These are phyloP conservation scores for Drosophila yooni DNA, from an alignment of 2,888 invertebrate species.

Conservation along the genomic window DNA sequence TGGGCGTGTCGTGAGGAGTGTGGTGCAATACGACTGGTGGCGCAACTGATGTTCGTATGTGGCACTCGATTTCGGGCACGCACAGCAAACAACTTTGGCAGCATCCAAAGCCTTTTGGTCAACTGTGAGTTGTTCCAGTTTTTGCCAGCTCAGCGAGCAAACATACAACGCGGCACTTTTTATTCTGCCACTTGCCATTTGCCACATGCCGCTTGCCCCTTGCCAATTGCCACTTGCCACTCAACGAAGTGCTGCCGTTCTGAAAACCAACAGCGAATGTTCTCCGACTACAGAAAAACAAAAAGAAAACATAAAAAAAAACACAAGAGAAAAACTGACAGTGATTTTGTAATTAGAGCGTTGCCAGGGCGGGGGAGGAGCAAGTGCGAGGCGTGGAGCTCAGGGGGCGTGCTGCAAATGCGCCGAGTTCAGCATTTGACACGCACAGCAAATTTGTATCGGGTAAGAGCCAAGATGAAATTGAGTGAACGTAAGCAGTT, in stretches of 20 bases:
- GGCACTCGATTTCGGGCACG: conserved; percentile 56
- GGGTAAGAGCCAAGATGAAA: neutral
- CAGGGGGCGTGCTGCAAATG: conserved; percentile 31
- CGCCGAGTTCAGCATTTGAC: conserved; percentile 65
- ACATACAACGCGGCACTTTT: conserved; percentile 70
- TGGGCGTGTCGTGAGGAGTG: conserved; percentile 4
- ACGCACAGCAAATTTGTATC: conserved; percentile 66
- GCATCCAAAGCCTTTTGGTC: conserved; percentile 62
- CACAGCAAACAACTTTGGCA: conserved; percentile 52
- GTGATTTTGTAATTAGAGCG: conserved; percentile 65
- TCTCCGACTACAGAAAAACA: conserved; percentile 19
- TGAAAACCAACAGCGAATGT: conserved; percentile 55
- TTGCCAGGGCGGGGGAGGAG: neutral
- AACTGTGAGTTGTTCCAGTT: conserved; percentile 52
- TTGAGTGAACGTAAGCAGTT: conserved; percentile 9
- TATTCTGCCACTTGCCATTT: conserved; percentile 40
- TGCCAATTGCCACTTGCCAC: conserved; percentile 43
- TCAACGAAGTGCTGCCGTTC: conserved; percentile 61
- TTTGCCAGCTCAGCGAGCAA: conserved; percentile 66
- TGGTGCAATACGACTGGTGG: neutral
- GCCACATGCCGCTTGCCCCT: conserved; percentile 26
- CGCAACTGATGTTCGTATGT: conserved; percentile 22
- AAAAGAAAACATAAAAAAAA: conserved; percentile 9
- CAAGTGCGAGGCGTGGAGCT: neutral
- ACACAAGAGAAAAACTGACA: conserved; percentile 42